Evolutionary conservation across 2,113 vertebrate species (phyloP).

Genomic region (Puffinus mauretanicus): DNA sequence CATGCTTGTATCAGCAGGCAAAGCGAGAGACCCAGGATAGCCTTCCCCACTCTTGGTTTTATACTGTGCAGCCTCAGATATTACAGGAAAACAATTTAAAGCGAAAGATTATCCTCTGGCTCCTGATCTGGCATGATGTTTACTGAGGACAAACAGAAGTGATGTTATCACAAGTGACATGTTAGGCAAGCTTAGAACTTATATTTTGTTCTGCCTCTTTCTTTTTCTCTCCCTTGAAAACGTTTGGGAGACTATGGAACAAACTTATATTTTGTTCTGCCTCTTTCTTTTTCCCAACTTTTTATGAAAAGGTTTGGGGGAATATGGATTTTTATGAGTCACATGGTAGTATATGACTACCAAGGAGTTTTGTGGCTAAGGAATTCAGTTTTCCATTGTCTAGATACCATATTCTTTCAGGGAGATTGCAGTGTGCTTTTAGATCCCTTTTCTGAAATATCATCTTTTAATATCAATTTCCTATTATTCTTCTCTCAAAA

Average conservation of each 20-base stretch:
- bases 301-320: neutral
- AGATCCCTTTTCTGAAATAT: neutral
- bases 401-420: neutral
- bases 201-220: neutral
- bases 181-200: neutral
- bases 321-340: neutral
- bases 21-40: neutral
- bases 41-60: neutral
- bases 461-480: neutral
- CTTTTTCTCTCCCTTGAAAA: neutral
- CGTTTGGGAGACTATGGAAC: neutral
- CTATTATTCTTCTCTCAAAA: neutral
- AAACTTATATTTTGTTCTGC: neutral
- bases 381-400: neutral
- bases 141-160: neutral
- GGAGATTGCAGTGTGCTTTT: neutral
- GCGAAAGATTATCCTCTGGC: slow-evolving; percentile 1
- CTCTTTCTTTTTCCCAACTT: neutral
- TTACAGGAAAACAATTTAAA: slow-evolving; percentile 19
- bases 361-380: neutral
- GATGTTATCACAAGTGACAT: neutral
- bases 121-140: slow-evolving; percentile 6
- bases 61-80: neutral
- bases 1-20: slow-evolving; percentile 37
- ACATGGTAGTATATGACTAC: neutral